Base-by-base conservation (phyloP, 2,113 vertebrate species). In the Toxostoma redivivum region DNA sequence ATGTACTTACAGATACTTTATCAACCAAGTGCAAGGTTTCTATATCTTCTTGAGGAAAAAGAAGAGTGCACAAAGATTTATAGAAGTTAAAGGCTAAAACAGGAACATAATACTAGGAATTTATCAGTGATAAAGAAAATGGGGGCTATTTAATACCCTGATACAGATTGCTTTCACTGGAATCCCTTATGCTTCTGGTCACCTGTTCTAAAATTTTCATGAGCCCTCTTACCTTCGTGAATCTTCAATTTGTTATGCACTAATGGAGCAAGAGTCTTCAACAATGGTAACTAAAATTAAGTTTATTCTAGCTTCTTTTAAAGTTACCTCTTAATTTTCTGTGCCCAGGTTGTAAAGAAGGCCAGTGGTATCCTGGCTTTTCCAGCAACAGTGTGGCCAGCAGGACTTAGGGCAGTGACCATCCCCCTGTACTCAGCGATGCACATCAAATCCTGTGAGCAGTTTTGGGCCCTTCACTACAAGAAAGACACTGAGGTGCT, bases 391-490 rank as follows among this genome's bases (percentile, higher is more conserved):
- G 8, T 5, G 27, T 10, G 38, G 44, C 31, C 38, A 81, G 51
- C n/a, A 71, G 27, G 12, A 37, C 10, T 44, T 6, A 71, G 31
- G 14, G 20, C 16, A 62, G 24, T 30, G 53, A 48, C 9, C 2
- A 5, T 44, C 14, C 5, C 17, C 8, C 12, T 60, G 31, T 58
- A 37, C 38, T n/a, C 8, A 9, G 35, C 0, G 0, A 25, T n/a
- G 2, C 14, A 53, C 1, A 0, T 65, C 4, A 6, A 17, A 51
- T 65, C 18, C 50, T 48, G 11, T 12, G 40, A 35, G 60, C 38
- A n/a, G 5, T 60, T 77, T 66, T 71, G 47, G 51, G 45, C 15
- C 35, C 17, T 28, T 77, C 28, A 60, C 45, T 23, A 24, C 15
- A 38, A 35, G 10, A 77, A 54, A 22, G 51, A 54, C 51, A 44